Evolutionary conservation across 2,797 vertebrate species (phyloP).

Genomic region (Rachycentron canadum): DNA sequence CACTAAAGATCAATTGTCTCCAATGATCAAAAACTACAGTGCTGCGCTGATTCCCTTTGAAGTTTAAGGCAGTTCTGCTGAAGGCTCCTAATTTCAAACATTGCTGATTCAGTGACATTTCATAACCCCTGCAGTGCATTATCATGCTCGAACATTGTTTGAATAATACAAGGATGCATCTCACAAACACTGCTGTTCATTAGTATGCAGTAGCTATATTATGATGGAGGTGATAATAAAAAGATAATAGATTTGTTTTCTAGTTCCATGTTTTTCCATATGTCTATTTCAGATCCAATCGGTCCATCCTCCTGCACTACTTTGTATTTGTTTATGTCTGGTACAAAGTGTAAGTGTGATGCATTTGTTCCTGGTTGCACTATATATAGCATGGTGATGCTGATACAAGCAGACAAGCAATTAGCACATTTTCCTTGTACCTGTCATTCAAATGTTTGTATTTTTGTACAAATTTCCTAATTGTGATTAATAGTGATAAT

Average conservation of each 20-base stretch:
- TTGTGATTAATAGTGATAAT: not conserved
- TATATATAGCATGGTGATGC: not conserved
- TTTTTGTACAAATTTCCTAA: constrained; percentile 5
- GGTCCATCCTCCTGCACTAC: not conserved
- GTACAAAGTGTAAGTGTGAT: not conserved
- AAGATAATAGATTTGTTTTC: not conserved
- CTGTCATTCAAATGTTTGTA: not conserved
- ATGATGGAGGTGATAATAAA: not conserved
- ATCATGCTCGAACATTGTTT: constrained; percentile 61
- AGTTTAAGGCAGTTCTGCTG: constrained; percentile 63
- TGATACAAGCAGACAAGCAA: not conserved
- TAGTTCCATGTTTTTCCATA: not conserved
- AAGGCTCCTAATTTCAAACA: constrained; percentile 73
- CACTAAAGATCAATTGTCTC: constrained; percentile 81
- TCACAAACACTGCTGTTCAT: constrained; percentile 17
- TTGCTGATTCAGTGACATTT: constrained; percentile 80
- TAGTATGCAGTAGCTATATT: not conserved
- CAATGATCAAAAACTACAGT: constrained; percentile 80
- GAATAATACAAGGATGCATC: constrained; percentile 38
- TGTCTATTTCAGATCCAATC: not conserved
- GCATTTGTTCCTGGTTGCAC: not conserved
- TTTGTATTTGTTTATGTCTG: not conserved
- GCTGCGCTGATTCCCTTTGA: constrained; percentile 76
- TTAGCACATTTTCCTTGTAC: not conserved
- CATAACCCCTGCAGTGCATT: constrained; percentile 57